phyloP scores from a whole-genome alignment of 2,113 vertebrate species.

The Ochotona curzoniae region DNA sequence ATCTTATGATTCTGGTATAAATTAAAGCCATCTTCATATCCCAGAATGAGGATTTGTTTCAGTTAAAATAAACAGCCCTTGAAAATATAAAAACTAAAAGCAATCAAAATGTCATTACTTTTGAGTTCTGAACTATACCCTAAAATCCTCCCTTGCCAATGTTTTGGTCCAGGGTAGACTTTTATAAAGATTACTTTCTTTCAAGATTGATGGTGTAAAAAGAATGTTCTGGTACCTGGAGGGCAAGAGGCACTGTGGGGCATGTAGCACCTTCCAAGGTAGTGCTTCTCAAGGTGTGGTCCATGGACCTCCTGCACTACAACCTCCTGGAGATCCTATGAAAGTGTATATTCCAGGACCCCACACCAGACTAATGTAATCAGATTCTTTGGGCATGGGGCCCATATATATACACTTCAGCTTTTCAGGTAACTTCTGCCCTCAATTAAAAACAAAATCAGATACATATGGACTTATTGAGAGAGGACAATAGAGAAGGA shows the following conservation, averaged over 20 bases:
- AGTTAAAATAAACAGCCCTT: slow-evolving; percentile 61
- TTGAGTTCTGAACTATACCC: slow-evolving; percentile 50
- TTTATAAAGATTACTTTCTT: background rate
- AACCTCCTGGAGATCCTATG: background rate
- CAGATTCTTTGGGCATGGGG: background rate
- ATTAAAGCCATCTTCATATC: slow-evolving; percentile 54
- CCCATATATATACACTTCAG: background rate
- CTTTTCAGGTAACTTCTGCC: background rate
- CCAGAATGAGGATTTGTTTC: slow-evolving; percentile 8
- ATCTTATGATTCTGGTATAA: slow-evolving; percentile 41
- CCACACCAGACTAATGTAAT: background rate
- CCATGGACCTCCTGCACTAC: background rate
- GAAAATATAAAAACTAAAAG: slow-evolving; percentile 46
- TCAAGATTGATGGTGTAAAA: background rate
- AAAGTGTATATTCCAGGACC: background rate
- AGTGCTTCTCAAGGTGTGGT: background rate
- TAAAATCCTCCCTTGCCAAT: background rate
- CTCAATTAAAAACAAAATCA: background rate
- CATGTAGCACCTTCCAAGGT: background rate
- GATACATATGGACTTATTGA: background rate
- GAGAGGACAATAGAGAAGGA: background rate
- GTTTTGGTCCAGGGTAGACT: background rate
- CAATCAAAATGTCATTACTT: background rate
- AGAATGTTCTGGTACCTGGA: background rate
- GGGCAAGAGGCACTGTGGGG: background rate